phyloP scores from a whole-genome alignment of 2,113 vertebrate genomes.

The Pholis gunnellus region DNA sequence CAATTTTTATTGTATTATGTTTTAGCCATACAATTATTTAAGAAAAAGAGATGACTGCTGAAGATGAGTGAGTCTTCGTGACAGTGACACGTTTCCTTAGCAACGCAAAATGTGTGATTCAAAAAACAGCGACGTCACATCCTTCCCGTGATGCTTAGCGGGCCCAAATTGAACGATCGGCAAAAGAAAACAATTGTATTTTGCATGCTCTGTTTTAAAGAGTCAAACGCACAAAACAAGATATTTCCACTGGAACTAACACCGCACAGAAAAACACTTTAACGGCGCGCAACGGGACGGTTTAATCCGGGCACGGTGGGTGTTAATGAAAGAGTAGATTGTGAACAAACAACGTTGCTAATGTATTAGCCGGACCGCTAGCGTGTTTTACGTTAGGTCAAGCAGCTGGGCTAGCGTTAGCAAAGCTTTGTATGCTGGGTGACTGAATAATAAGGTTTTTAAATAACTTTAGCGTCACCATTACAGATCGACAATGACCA shows the following conservation, averaged over 20 bases:
- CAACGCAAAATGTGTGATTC: constrained; percentile 84
- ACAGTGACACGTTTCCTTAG: constrained; percentile 74
- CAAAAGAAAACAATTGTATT: constrained; percentile 65
- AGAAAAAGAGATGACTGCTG: not conserved
- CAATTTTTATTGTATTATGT: not conserved
- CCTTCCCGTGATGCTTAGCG: constrained; percentile 86
- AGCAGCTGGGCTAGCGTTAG: constrained; percentile 45
- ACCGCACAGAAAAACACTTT: accelerated
- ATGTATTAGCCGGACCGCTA: constrained; percentile 63
- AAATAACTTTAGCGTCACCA: not conserved
- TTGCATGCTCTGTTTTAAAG: constrained; percentile 20
- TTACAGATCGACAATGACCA: not conserved
- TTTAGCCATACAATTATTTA: not conserved
- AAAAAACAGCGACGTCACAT: constrained; percentile 82
- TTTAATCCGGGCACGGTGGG: constrained; percentile 44
- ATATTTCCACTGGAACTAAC: not conserved
- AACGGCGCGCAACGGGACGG: not conserved
- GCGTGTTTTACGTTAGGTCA: constrained; percentile 15
- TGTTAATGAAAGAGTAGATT: constrained; percentile 15
- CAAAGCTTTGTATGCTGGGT: constrained; percentile 1
- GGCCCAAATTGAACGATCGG: constrained; percentile 57
- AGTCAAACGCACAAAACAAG: constrained; percentile 8
- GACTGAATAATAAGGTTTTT: not conserved
- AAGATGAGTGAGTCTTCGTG: not conserved
- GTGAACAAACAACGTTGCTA: constrained; percentile 69